Evolutionary conservation across 1,140 invertebrate species (phyloP).

Genomic region (Neodiprion lecontei): DNA sequence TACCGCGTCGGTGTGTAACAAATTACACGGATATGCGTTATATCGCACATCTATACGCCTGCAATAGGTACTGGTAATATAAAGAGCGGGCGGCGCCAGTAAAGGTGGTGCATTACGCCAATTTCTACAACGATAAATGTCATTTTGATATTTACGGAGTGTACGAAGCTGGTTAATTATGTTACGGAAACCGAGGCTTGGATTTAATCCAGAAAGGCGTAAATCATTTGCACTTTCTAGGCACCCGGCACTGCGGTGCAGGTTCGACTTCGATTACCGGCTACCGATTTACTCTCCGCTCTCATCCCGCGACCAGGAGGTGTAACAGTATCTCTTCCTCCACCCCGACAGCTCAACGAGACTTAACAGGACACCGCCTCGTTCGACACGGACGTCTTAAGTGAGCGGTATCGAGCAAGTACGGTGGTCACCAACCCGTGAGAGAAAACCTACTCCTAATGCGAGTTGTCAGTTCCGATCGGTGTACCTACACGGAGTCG

Average conservation of each 20-base stretch:
- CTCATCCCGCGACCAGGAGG: neutral
- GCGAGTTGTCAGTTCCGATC: too few relatives aligned
- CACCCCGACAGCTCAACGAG: neutral
- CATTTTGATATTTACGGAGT: constrained; percentile 7
- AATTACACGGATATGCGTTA: neutral
- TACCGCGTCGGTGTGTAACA: neutral
- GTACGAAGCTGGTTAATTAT: constrained; percentile 3
- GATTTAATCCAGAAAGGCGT: constrained; percentile 7
- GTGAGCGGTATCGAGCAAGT: neutral
- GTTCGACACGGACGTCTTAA: neutral
- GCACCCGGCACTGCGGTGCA: too few relatives aligned
- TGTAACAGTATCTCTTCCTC: neutral
- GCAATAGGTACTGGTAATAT: too few relatives aligned
- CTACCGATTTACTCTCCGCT: too few relatives aligned
- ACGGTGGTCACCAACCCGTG: too few relatives aligned
- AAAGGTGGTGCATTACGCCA: neutral
- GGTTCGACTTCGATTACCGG: too few relatives aligned
- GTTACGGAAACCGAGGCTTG: neutral
- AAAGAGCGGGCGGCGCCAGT: too few relatives aligned
- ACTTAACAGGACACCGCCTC: constrained; percentile 2
- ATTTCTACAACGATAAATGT: constrained; percentile 16
- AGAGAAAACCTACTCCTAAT: too few relatives aligned
- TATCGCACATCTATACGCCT: neutral
- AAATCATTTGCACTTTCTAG: neutral
- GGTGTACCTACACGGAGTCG: too few relatives aligned